Evolutionary conservation across 2,888 invertebrate species (phyloP), one percentile per base, ranked within the genome.

Genomic region (Aphelenchoides bicaudatus): DNA sequence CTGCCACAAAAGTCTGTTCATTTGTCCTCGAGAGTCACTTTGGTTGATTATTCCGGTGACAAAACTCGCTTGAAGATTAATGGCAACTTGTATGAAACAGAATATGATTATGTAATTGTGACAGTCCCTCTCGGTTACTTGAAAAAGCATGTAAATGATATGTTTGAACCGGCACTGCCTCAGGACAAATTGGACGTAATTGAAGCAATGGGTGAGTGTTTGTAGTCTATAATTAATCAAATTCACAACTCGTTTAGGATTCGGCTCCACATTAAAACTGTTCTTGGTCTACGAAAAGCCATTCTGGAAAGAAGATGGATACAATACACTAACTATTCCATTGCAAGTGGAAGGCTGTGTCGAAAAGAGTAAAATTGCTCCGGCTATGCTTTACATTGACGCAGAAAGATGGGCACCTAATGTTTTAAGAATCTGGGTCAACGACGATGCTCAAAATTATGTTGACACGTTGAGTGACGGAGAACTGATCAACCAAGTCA

Each of bases 91-190:
- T 43, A 13, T 21, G 63, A 28, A 37, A 53, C 23, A 56, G 57
- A 50, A 47, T 74, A 69, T 51, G 75, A 74, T 38, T 72, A 67
- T 49, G 71, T 74, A 1, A 69, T 74, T 53, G 75, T 75, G 5
- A 74, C 74, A 1, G 63, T 70, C 4, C 68, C 73, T 5, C 56
- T 74, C 16, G 74, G 74, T 8, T 72, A 74, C 56, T 61, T 74
- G 38, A 74, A 74, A 50, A 67, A 65, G 37, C 56, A 62, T 57
- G 48, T 56, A 0, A 6, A 19, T 0, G 52, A 52, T 1, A 38
- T 75, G 10, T 75, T 73, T 53, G 46, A 46, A 0, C 73, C 73
- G 2, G 30, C 54, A 16, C 50, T 73, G 1, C 70, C 73, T 16
- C 43, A 66, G 28, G 58, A 64, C n/a, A 67, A 69, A 50, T 55